Conservation (phyloP, 1,140 invertebrate genomes). For the Calliopsis andreniformis region DNA sequence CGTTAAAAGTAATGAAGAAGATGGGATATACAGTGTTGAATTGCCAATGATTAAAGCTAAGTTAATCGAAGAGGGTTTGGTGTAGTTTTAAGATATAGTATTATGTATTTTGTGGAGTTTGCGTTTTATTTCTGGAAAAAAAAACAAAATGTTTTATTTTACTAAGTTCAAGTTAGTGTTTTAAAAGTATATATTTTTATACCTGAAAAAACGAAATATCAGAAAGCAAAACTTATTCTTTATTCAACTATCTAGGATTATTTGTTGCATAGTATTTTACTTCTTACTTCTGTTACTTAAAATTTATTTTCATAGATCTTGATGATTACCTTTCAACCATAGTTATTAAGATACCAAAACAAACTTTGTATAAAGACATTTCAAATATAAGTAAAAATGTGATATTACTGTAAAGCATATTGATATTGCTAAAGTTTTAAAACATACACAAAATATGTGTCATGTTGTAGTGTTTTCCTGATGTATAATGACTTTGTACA, state of each 20-base stretch:
- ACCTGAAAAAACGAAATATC: neutral
- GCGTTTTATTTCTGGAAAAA: too few species aligned
- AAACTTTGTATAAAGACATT: neutral
- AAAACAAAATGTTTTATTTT: neutral
- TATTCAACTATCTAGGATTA: neutral
- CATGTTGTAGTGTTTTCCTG: too few species aligned
- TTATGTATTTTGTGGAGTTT: neutral
- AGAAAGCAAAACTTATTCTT: neutral
- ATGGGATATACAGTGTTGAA: constrained; percentile 59
- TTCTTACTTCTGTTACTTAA: neutral
- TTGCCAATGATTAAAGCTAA: constrained; percentile 54
- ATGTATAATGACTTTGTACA: too few species aligned
- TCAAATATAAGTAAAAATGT: too few species aligned
- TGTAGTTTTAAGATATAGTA: constrained; percentile 17
- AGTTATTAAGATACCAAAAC: neutral
- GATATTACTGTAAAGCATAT: neutral
- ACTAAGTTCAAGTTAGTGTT: neutral
- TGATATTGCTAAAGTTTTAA: too few species aligned
- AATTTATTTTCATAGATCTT: neutral
- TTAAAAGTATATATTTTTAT: constrained; percentile 2
- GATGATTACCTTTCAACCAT: too few species aligned
- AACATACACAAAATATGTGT: neutral
- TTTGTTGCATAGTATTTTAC: neutral
- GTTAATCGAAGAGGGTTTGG: constrained; percentile 60
- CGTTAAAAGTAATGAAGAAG: constrained; percentile 12